phyloP scores from a whole-genome alignment of 2,113 vertebrate genomes.

The Amphilophus citrinellus region DNA sequence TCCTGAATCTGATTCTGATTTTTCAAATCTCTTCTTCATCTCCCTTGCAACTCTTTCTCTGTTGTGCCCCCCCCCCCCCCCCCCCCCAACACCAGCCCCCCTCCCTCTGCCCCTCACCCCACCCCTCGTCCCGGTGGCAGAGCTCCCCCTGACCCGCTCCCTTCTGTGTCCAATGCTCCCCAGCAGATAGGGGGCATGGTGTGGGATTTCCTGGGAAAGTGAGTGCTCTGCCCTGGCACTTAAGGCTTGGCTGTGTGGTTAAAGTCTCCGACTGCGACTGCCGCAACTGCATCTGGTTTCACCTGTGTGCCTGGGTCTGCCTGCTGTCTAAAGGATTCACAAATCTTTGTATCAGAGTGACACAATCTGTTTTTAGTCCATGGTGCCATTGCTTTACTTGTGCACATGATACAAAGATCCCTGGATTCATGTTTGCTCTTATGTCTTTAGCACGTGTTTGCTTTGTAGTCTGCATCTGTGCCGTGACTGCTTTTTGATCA shows the following conservation, averaged over 20 bases:
- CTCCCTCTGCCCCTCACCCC: conserved; percentile 59
- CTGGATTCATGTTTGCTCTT: conserved; percentile 38
- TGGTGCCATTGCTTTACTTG: neutral
- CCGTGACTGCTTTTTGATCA: conserved; percentile 10
- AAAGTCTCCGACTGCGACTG: conserved; percentile 57
- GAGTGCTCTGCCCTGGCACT: conserved; percentile 82
- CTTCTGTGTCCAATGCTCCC: conserved; percentile 79
- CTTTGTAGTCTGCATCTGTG: conserved; percentile 7
- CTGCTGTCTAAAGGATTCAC: conserved; percentile 47
- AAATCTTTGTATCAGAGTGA: conserved; percentile 59
- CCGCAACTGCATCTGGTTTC: conserved; percentile 64
- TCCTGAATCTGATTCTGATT: conserved; percentile 22
- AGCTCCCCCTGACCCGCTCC: conserved; percentile 83
- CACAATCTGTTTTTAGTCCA: neutral
- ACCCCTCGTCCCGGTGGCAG: conserved; percentile 80
- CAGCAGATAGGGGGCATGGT: conserved; percentile 84
- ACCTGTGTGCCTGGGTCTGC: conserved; percentile 55
- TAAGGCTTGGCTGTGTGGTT: conserved; percentile 73
- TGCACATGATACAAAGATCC: conserved; percentile 56
- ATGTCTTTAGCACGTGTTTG: conserved; percentile 36
- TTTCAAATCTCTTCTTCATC: conserved; percentile 20
- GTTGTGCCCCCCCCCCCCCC: conserved; percentile 27
- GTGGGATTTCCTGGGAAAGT: conserved; percentile 84
- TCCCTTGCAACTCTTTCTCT: conserved; percentile 29
- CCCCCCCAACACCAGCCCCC: conserved; percentile 66